Base-by-base conservation (phyloP, 1,140 invertebrate species). In the Vanessa atalanta region DNA sequence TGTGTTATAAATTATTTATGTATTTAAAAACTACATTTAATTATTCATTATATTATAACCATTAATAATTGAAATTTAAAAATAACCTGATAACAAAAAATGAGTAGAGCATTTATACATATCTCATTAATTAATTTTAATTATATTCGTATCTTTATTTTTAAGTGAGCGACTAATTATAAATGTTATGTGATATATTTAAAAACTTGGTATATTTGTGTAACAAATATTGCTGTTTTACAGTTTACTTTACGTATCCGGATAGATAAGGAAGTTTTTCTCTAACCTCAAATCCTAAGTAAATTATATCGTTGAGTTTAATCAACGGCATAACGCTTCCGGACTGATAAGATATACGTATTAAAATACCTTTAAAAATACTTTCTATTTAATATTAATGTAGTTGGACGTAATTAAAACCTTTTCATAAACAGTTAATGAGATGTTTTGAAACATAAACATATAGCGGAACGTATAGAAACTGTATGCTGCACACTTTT, bases 321-420 rank as follows among this genome's bases (percentile, higher is more conserved):
- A 68, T 65, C 55, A 55, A 69, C 66, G 51, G 60, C 57, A 72
- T 71, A 72, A 43, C 73, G 63, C 72, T 79, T 80, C 76, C 76
- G 71, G 53, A 57, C 60, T 55, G 73, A 81, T 79, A 79, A 77
- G 77, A 77, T 79, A 79, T 43, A 64, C 26, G 37, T 23, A 57
- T 47, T 61, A 61, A 61, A 61, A 61, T 69, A 55, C 51, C 37
- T 53, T 69, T 69, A 15, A 31, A 68, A 57, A 69, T 47, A 57
- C n/a, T 31, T 16, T 15, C 47, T 26, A 60, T 47, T 66, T 66
- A 26, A 26, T 16, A 26, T 60, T 26, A 11, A 13, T 23, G 15
- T 13, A 23, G 0, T 43, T 20, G 37, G n/a, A 43, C 6, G 37
- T 43, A 5, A 11, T 43, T 43, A 43, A 1, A 43, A 43, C 37